Evolutionary conservation across 2,797 vertebrate species (phyloP), one percentile per base, ranked within the genome.

Genomic region (Sebastes variabilis): DNA sequence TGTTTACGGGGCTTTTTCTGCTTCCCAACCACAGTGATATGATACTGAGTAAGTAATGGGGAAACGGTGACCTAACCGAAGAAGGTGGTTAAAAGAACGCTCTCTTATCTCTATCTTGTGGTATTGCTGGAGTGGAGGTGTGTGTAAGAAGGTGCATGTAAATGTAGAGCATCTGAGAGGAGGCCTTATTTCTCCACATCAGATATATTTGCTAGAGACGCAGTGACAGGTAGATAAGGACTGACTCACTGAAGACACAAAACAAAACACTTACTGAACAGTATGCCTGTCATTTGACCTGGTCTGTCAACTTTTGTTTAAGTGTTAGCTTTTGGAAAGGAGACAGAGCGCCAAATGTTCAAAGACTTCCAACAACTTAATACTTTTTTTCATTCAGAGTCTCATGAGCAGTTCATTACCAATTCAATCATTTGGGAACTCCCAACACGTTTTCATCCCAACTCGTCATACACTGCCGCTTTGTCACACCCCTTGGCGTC

Each of bases 61-160:
- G 87, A 90, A 92, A 91, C 61, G 62, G 84, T 92, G 91, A 92
- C 83, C 86, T 88, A 89, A 93, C 81, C 61, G 79, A 90, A 88
- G 71, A 58, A 71, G 62, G 84, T 81, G 85, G 88, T 89, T 88
- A 27, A 84, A 85, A 88, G 85, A 81, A 72, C 4, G 61, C 72
- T 61, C 58, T 82, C 86, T 93, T 92, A 94, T 95, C 92, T 92
- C 72, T 22, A 77, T 88, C 77, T 89, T 91, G 92, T 92, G 93
- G 93, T 91, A 65, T 87, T 85, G 87, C 89, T 88, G 29, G 58
- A 77, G 71, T 82, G 78, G 42, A 88, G 76, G 88, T 66, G 58
- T 80, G 79, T 73, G 76, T 88, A 80, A 76, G 80, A 87, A 59
- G 62, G 65, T 66, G 72, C 75, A 61, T 67, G 79, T 75, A 72